Conservation (phyloP, 2,113 vertebrate genomes). For the Periophthalmodon schlosseri region DNA sequence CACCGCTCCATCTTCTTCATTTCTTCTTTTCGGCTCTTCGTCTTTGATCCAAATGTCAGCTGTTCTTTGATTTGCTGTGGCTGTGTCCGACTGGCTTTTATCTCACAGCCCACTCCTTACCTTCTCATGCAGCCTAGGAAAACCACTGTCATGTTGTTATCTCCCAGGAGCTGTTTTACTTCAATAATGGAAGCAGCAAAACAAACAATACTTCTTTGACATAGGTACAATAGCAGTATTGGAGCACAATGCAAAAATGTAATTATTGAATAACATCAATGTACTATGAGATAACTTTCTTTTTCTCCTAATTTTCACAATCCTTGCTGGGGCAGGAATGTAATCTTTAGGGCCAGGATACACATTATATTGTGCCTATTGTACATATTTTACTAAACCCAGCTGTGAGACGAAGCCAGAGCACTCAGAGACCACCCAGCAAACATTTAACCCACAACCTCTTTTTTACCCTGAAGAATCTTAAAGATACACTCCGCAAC, state of each 20-base stretch:
- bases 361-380: too few species aligned
- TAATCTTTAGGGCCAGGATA: too few species aligned
- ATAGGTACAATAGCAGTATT: neutral
- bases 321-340: too few species aligned
- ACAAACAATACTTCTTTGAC: neutral
- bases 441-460: neutral
- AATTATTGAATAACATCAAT: neutral
- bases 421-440: neutral
- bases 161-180: neutral
- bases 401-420: neutral
- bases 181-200: neutral
- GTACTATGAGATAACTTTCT: neutral
- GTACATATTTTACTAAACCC: too few species aligned
- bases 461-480: too few species aligned
- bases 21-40: neutral
- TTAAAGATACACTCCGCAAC: too few species aligned
- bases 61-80: neutral
- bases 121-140: neutral
- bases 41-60: slow-evolving; percentile 36
- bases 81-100: slow-evolving; percentile 9
- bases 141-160: neutral
- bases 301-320: too few species aligned
- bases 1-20: slow-evolving; percentile 13
- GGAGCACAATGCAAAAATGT: neutral
- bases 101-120: slow-evolving; percentile 2